phyloP scores from a whole-genome alignment of 2,113 vertebrate species.

The Serinus canaria region DNA sequence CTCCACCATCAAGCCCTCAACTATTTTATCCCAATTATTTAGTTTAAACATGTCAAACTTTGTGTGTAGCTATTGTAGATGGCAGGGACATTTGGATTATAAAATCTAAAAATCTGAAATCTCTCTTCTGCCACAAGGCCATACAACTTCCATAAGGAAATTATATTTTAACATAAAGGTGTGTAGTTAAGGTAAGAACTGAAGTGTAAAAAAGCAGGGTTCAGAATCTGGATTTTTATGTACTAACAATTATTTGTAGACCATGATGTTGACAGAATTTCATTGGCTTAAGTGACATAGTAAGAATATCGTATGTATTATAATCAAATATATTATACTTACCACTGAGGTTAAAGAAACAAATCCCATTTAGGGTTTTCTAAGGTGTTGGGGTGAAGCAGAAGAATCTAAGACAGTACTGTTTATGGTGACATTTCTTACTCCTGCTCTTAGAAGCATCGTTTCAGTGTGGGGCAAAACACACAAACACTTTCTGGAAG shows the following conservation, averaged over 20 bases:
- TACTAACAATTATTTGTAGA: neutral
- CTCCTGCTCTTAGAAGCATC: neutral
- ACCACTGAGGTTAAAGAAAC: neutral
- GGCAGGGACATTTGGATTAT: rapidly evolving
- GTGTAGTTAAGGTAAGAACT: neutral
- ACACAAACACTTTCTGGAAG: neutral
- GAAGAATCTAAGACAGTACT: neutral
- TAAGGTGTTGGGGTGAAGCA: neutral
- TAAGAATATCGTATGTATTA: neutral
- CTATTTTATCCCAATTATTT: neutral
- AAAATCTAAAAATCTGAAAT: neutral
- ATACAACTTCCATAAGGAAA: neutral
- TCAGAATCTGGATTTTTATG: neutral
- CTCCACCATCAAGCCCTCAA: rapidly evolving
- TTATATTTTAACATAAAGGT: neutral
- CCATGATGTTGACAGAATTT: neutral
- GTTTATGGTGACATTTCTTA: neutral
- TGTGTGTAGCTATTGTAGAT: neutral
- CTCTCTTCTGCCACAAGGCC: rapidly evolving
- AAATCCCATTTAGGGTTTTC: neutral
- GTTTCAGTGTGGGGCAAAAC: rapidly evolving
- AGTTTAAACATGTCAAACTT: neutral
- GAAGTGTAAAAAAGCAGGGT: neutral
- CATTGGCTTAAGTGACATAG: neutral
- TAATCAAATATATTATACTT: neutral